Percentiles rank a stretch among this genome's conserved stretches.
These are phyloP conservation scores for Cryptoblepharus egeriae DNA, from an alignment of 2,797 vertebrate genomes.

Conservation along the genomic window DNA sequence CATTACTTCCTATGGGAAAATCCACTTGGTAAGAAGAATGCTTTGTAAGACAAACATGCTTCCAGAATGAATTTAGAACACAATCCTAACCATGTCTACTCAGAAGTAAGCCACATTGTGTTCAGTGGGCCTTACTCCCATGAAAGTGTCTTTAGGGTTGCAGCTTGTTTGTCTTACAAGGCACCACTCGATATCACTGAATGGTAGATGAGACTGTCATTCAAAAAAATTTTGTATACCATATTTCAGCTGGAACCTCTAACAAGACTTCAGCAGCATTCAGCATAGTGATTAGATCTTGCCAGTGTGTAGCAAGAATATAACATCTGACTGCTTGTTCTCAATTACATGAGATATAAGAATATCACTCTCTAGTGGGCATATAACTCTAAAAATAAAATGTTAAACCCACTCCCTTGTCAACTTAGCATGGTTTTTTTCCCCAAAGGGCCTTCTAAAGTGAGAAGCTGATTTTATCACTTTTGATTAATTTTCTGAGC, in stretches of 20 bases:
- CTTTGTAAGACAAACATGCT: too few species aligned
- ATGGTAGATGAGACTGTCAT: background rate
- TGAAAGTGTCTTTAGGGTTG: too few species aligned
- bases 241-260: background rate
- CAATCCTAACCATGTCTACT: too few species aligned
- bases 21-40: too few species aligned
- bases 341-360: background rate
- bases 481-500: conserved; percentile 39
- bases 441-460: background rate
- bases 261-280: background rate
- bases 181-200: too few species aligned
- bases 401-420: background rate
- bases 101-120: too few species aligned
- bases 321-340: background rate
- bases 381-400: conserved; percentile 29
- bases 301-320: conserved; percentile 25
- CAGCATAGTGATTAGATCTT: conserved; percentile 27
- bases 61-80: too few species aligned
- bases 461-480: conserved; percentile 9
- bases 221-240: background rate
- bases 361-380: background rate
- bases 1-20: too few species aligned
- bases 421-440: background rate
- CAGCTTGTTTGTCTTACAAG: too few species aligned
- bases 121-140: too few species aligned